Base-by-base conservation (phyloP, 2,797 vertebrate species). In the Eleutherodactylus coqui region DNA sequence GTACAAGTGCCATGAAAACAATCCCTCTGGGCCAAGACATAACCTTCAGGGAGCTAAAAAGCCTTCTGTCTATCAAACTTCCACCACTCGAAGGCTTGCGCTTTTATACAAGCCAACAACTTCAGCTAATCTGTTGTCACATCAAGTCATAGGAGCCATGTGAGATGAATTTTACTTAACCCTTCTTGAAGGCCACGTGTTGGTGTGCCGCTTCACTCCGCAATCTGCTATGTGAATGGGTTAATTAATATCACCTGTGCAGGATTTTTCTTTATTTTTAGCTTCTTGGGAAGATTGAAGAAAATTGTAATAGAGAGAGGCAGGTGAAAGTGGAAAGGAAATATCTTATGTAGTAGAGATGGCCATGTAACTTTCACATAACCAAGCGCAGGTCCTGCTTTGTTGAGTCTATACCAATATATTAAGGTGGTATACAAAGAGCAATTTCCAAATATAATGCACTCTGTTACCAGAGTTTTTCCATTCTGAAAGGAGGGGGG, bases 111-210 rank as follows among this genome's bases (percentile, higher is more conserved):
- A 77, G 72, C 79, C 85, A 67, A 77, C 60, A 77, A 75, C 58
- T 53, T 38, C 72, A 47, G 58, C 49, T 82, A 69, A 76, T 53
- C 72, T 86, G 85, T 69, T 86, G 85, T 82, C 85, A 86, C 60
- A 69, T 82, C 60, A 34, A 43, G 60, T 58, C 72, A 76, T 27
- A 41, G 43, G 72, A 76, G 79, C 58, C 55, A 86, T 36, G 47
- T 24, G 27, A 55, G 41, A 69, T 21, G n/a, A 76, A 75, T 64
- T 47, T 21, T 24, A 73, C 32, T 84, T 84, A 84, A 84, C 72
- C 82, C 38, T 38, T 49, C 27, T 24, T n/a, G 58, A 16, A 27
- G 10, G n/a, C 2, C 38, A 3, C 27, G 34, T 27, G 60, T 62
- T 27, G 5, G 16, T 2, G 19, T 21, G 2, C n/a, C 21, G 5